A percentile compares a stretch with the other conserved stretches of the same genome.
These are phyloP conservation scores for Lepidurus arcticus DNA, from an alignment of 1,140 invertebrate genomes.

Conservation along the genomic window DNA sequence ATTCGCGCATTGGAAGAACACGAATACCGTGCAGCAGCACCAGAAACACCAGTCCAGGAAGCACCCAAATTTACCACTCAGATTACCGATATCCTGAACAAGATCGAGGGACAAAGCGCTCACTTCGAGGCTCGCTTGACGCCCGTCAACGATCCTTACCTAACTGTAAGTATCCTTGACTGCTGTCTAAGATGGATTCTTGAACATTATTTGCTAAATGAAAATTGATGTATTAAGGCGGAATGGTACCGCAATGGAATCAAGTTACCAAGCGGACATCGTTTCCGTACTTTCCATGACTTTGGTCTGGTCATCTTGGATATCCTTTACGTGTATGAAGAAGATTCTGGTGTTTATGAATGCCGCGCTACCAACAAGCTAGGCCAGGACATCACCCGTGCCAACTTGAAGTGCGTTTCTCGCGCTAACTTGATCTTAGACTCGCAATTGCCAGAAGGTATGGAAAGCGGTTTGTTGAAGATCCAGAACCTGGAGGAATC, in stretches of 20 bases:
- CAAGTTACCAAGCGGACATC: slow-evolving; percentile 83
- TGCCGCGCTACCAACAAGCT: slow-evolving; percentile 86
- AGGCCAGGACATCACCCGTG: slow-evolving; percentile 80
- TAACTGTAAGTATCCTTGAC: slow-evolving; percentile 49
- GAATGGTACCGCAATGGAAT: slow-evolving; percentile 94
- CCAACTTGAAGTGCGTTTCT: slow-evolving; percentile 75
- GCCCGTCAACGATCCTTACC: slow-evolving; percentile 83
- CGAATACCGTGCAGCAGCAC: slow-evolving; percentile 55
- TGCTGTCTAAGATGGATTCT: slow-evolving; percentile 38
- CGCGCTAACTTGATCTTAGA: slow-evolving; percentile 89
- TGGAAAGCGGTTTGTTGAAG: slow-evolving; percentile 87
- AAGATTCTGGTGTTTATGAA: slow-evolving; percentile 90
- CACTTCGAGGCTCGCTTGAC: slow-evolving; percentile 85
- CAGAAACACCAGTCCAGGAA: slow-evolving; percentile 58
- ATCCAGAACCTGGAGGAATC: slow-evolving; percentile 88
- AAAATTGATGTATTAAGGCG: slow-evolving; percentile 51
- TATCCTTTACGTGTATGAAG: slow-evolving; percentile 92
- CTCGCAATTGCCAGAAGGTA: slow-evolving; percentile 87
- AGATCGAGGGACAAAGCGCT: slow-evolving; percentile 87
- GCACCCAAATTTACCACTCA: slow-evolving; percentile 87
- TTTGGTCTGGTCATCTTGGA: slow-evolving; percentile 94
- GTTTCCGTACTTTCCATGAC: slow-evolving; percentile 93
- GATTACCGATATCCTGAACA: slow-evolving; percentile 68
- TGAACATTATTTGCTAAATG: slow-evolving; percentile 42
- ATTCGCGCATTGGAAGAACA: slow-evolving; percentile 76